Base-by-base conservation (phyloP, 2,113 vertebrate genomes). In the Crotalus horridus region DNA sequence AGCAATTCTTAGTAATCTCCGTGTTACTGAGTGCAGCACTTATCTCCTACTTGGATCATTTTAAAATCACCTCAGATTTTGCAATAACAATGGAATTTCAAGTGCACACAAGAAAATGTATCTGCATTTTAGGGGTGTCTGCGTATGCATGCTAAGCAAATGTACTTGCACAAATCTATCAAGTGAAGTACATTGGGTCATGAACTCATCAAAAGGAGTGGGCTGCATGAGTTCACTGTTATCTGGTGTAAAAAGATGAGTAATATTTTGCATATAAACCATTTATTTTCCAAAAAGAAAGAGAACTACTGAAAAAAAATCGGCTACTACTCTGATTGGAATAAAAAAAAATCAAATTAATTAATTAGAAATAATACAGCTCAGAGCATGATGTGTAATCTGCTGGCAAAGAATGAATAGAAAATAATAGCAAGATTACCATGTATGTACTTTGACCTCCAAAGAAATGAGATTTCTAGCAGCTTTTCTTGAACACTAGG, bases 271-370 rank as follows among this genome's bases (percentile, higher is more conserved):
- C 91, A 92, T 91, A 54, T 0, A 48, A 94, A 53, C 0, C 0
- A 48, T n/a, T 39, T 0, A 0, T 89, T 95, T 74, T 85, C 69
- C 5, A 24, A 90, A 17, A 89, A n/a, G 55, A 91, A 88, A 90
- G 26, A 88, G 92, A 93, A 4, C 23, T 48, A 1, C 1, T 48
- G n/a, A 89, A 93, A 33, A 21, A 55, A 56, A 88, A 55, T 21
- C 87, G 94, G 88, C 4, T 10, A 11, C 15, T 29, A 26, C 53
- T 92, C 69, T 43, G 7, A 43, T 90, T 0, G 54, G 91, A 91
- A 93, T 15, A 51, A 95, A 23, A 91, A 15, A 15, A 92, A 92
- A 54, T 53, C 59, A 94, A 93, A 93, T 29, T 88, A 90, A 89
- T 56, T 39, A n/a, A 85, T 59, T 59, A 90, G 54, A 94, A 81